These are phyloP conservation scores for Brachionus manjavacas DNA, from an alignment of 1,140 invertebrate genomes.

Conservation along the genomic window DNA sequence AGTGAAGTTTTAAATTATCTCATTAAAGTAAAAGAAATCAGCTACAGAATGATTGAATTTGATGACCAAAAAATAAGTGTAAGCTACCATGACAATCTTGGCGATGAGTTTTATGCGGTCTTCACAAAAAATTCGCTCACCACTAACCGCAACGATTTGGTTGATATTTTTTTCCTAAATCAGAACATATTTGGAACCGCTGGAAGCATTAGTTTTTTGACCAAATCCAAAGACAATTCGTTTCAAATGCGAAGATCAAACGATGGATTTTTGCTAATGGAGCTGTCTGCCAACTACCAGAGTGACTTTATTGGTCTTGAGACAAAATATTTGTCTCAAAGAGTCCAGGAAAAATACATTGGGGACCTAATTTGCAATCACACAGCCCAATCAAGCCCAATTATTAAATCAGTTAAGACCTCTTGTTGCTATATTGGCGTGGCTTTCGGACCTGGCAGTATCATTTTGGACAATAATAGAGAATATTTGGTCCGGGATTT, in stretches of 20 bases:
- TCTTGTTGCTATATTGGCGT: not conserved
- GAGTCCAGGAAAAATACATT: not conserved
- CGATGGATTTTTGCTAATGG: not conserved
- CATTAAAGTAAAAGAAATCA: conserved; percentile 6
- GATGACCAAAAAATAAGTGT: not conserved
- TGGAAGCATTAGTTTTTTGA: not conserved
- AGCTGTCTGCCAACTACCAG: not conserved
- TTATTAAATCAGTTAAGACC: not conserved
- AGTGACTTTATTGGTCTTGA: not conserved
- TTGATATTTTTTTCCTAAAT: not conserved
- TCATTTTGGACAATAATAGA: not conserved
- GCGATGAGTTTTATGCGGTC: not conserved
- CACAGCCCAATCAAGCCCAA: not conserved
- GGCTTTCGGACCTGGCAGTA: not conserved
- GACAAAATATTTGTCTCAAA: not conserved
- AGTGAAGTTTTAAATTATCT: not conserved
- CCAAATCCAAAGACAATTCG: not conserved
- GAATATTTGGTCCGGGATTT: not conserved
- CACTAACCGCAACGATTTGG: conserved; percentile 9
- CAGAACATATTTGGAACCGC: not conserved
- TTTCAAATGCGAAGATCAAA: not conserved
- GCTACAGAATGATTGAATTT: not conserved
- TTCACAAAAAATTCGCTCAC: not conserved
- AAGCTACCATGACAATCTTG: conserved; percentile 27
- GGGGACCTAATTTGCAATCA: not conserved